phyloP scores from a whole-genome alignment of 2,797 vertebrate genomes.

The Sebastolobus altivelis region DNA sequence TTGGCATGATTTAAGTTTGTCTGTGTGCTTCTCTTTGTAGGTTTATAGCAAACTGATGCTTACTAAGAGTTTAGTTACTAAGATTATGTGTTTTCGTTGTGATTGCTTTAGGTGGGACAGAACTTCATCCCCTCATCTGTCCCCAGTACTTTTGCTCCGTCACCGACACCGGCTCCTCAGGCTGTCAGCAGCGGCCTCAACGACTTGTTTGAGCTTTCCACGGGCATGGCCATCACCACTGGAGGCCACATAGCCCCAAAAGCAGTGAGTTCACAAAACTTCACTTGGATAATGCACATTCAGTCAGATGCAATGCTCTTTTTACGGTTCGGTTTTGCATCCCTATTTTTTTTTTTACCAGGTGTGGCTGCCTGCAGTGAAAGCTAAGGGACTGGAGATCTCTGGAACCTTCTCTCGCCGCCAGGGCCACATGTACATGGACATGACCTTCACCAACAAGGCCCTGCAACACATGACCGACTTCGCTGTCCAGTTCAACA shows the following conservation, averaged over 20 bases:
- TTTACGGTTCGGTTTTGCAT: too few species aligned
- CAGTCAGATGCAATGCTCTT: neutral
- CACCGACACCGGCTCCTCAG: conserved; percentile 94
- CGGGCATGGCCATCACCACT: conserved; percentile 93
- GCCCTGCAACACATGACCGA: conserved; percentile 99
- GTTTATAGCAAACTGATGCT: neutral
- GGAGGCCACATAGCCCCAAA: conserved; percentile 92
- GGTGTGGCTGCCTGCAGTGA: conserved; percentile 98
- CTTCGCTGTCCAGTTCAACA: conserved; percentile 99
- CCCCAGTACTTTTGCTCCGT: conserved; percentile 96
- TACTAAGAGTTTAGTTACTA: neutral
- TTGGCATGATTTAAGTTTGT: conserved; percentile 19
- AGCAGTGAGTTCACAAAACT: conserved; percentile 87
- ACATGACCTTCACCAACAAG: conserved; percentile 98
- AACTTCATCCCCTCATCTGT: conserved; percentile 97
- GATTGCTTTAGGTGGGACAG: conserved; percentile 90
- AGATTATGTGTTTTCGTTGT: conserved; percentile 14
- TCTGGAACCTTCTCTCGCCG: conserved; percentile 96
- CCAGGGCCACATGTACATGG: conserved; percentile 98
- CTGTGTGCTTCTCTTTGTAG: conserved; percentile 6
- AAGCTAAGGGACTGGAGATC: conserved; percentile 97
- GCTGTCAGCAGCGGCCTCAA: conserved; percentile 95
- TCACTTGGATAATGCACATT: neutral
- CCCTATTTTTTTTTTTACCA: conserved; percentile 55
- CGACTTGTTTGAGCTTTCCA: conserved; percentile 96